Evolutionary conservation across 1,140 invertebrate species (phyloP).

Genomic region (Caerostris extrusa): DNA sequence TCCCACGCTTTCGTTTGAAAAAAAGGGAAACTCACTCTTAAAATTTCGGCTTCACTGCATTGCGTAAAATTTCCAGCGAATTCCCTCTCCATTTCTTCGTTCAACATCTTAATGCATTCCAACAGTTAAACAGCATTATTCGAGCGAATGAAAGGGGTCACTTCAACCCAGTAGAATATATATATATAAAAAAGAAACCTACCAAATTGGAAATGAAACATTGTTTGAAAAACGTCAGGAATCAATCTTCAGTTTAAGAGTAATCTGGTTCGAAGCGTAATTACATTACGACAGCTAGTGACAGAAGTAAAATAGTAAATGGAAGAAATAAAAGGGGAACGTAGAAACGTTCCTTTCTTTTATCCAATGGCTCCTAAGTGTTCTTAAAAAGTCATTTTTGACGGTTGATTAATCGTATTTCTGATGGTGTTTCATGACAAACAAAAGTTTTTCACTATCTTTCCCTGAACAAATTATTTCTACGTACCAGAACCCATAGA

Average conservation of each 20-base stretch:
- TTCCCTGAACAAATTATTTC: slow-evolving; percentile 48
- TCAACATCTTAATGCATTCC: slow-evolving; percentile 36
- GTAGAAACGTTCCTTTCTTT: not conserved
- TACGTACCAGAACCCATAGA: slow-evolving; percentile 12
- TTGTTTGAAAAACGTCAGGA: slow-evolving; percentile 70
- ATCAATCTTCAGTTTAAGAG: slow-evolving; percentile 73
- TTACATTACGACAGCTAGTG: slow-evolving; percentile 52
- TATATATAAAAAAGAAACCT: not conserved
- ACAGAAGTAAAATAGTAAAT: not conserved
- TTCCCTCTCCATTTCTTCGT: slow-evolving; percentile 45
- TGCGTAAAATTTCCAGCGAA: not conserved
- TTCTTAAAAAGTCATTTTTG: slow-evolving; percentile 72
- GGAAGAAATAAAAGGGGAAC: not conserved
- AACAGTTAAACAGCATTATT: not conserved
- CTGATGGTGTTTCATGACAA: slow-evolving; percentile 65
- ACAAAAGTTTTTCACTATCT: slow-evolving; percentile 65
- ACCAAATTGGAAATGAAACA: slow-evolving; percentile 69
- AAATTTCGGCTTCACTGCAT: slow-evolving; percentile 11
- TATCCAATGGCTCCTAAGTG: not conserved
- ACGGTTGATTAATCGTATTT: slow-evolving; percentile 70
- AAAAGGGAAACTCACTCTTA: not conserved
- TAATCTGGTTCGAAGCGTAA: slow-evolving; percentile 44
- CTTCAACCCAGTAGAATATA: not conserved
- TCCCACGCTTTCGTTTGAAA: not conserved
- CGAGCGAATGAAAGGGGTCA: not conserved